Base-by-base conservation (phyloP, 2,113 vertebrate species). In the Erythrolamprus reginae region DNA sequence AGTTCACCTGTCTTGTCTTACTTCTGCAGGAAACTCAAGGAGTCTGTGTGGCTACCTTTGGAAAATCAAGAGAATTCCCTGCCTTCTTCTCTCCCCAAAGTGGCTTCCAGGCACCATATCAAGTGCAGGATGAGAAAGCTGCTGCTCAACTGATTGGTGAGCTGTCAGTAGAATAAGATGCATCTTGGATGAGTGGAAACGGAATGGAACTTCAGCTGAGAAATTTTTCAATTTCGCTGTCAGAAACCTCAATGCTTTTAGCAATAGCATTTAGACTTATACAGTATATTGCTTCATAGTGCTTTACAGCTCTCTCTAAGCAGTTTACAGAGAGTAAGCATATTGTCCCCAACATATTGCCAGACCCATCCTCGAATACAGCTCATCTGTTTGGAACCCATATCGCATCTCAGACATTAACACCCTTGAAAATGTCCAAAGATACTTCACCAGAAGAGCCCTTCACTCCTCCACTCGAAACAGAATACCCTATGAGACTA, bases 11-110 rank as follows among this genome's bases (percentile, higher is more conserved):
- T 5, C 3, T 86, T 56, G 90, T 84, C 10, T 93, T 82, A 58
- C 58, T 45, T 89, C 24, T 91, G 47, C 88, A 99, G 98, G 98
- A 99, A 94, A 99, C 98, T 0, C 98, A 98, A 87, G 98, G 98
- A 12, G 98, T 99, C 45, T 99, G 98, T 0, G 98, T 98, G 53
- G 98, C 97, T 92, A 98, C 98, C 23, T 98, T 98, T 90, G 98
- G 98, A 84, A 92, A 96, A 26, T 97, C 97, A 26, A 97, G 94
- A 91, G 97, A 96, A 61, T 99, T 99, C 90, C 98, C 98, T 87
- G 98, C 98, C 28, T 99, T 99, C 96, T 99, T 99, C 92, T 97
- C 97, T 53, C 70, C 93, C 42, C 95, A 95, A 85, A 99, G 98
- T 5, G 98, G 98, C 89, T 99, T 98, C 93, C 96, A 94, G 86